A percentile compares a stretch with the other conserved stretches of the same genome.
Conservation (phyloP, 2,113 vertebrate genomes). For the Peromyscus californicus region DNA sequence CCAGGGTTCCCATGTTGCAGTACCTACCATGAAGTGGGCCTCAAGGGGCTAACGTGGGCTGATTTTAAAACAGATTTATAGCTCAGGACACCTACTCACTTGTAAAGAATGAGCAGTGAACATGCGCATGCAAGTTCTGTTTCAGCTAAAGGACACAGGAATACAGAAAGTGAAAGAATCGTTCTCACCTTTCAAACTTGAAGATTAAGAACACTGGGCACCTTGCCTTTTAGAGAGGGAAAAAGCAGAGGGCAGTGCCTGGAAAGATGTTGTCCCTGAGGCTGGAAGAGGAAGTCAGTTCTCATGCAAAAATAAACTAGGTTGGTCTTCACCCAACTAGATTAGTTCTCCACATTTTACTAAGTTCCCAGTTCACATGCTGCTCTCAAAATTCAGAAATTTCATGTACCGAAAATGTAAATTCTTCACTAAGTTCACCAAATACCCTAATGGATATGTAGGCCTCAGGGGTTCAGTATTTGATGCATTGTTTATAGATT, state of each 20-base stretch:
- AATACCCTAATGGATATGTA: conserved; percentile 66
- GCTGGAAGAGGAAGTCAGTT: conserved; percentile 81
- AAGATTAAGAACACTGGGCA: conserved; percentile 70
- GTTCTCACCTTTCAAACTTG: conserved; percentile 50
- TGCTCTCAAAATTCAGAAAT: conserved; percentile 67
- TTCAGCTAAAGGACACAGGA: conserved; percentile 19
- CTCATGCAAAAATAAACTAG: conserved; percentile 85
- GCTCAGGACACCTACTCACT: conserved; percentile 63
- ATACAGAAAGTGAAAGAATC: not conserved
- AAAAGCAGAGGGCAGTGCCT: conserved; percentile 82
- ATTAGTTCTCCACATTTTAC: conserved; percentile 79
- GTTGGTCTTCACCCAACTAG: conserved; percentile 81
- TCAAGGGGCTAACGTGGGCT: conserved; percentile 60
- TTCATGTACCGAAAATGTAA: conserved; percentile 6
- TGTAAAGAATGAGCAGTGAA: conserved; percentile 55
- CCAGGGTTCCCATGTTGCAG: conserved; percentile 39
- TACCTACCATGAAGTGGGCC: conserved; percentile 7
- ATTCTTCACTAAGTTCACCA: conserved; percentile 67
- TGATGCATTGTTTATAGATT: conserved; percentile 75
- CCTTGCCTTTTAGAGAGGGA: conserved; percentile 81
- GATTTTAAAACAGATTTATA: conserved; percentile 69
- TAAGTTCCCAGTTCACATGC: conserved; percentile 78
- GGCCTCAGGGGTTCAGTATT: conserved; percentile 66
- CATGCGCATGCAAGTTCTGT: conserved; percentile 49
- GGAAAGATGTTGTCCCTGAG: conserved; percentile 86